Conservation (phyloP, 2,113 vertebrate species). For the Acrocephalus kingi region DNA sequence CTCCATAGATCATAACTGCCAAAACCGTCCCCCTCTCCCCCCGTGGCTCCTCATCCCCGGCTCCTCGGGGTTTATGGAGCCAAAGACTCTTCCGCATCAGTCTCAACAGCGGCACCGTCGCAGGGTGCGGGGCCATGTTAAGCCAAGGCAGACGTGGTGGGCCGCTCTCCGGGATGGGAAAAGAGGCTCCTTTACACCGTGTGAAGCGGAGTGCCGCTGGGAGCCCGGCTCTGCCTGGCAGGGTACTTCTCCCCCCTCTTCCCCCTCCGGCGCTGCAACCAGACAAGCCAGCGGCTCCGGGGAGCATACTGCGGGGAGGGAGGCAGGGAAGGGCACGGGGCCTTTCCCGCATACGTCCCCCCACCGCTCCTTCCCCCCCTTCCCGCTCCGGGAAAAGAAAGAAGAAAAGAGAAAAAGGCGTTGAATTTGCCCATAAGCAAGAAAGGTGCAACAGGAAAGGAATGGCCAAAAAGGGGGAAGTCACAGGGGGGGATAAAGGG, state of each 20-base stretch:
- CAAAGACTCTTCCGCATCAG: neutral
- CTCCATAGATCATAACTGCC: slow-evolving; percentile 73
- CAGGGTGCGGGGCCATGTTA: neutral
- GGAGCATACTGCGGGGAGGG: neutral
- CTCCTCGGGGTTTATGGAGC: neutral
- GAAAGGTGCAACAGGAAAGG: slow-evolving; percentile 71
- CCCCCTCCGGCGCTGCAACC: neutral
- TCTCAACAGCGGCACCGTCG: neutral
- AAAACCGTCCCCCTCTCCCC: neutral
- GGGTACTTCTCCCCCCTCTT: neutral
- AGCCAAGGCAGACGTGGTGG: neutral
- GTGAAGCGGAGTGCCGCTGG: neutral
- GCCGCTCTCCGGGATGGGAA: neutral
- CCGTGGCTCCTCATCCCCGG: neutral
- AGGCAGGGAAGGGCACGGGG: neutral
- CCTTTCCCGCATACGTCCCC: neutral
- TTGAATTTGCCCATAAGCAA: slow-evolving; percentile 32
- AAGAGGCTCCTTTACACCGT: neutral
- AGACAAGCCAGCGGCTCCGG: neutral
- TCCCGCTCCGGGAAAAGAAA: neutral
- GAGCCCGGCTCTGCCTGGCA: neutral
- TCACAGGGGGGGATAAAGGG: slow-evolving; percentile 70
- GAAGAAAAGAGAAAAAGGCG: neutral
- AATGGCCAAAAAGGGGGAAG: slow-evolving; percentile 68
- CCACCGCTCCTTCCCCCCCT: neutral